Conservation (phyloP, 2,888 invertebrate species). For the Cryptus armator region DNA sequence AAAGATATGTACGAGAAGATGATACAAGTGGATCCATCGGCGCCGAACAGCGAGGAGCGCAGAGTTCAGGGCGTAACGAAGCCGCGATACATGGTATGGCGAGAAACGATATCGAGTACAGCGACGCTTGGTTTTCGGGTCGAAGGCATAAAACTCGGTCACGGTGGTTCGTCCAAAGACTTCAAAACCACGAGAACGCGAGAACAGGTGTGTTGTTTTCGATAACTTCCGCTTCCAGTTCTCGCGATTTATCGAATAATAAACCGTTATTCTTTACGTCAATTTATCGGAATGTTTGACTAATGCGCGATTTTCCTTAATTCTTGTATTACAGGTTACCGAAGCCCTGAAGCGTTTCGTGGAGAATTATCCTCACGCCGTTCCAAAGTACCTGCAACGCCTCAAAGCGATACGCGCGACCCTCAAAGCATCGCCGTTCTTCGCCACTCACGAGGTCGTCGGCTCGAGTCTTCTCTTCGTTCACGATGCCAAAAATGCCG, state of each 20-base stretch:
- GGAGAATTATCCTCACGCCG: conserved; percentile 91
- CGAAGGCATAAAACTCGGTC: conserved; percentile 96
- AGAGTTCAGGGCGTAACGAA: conserved; percentile 96
- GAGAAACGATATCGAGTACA: conserved; percentile 99
- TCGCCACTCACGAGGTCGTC: conserved; percentile 96
- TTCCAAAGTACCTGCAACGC: conserved; percentile 93
- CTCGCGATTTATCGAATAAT: too few species aligned
- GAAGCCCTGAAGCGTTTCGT: conserved; percentile 94
- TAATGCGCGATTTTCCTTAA: neutral
- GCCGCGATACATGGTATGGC: conserved; percentile 97
- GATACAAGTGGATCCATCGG: conserved; percentile 96
- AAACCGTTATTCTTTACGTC: too few species aligned
- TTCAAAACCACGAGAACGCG: conserved; percentile 97
- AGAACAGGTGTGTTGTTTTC: conserved; percentile 87
- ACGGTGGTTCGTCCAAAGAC: conserved; percentile 96
- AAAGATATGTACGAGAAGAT: conserved; percentile 99
- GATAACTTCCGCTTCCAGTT: neutral
- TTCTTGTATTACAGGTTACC: conserved; percentile 86
- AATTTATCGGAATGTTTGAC: neutral
- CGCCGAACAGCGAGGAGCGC: conserved; percentile 96
- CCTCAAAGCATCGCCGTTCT: conserved; percentile 95
- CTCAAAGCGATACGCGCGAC: conserved; percentile 94
- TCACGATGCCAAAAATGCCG: conserved; percentile 95
- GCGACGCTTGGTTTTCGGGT: conserved; percentile 98
- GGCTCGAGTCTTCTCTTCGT: conserved; percentile 98